Percentiles rank a stretch among this genome's conserved stretches.
Conservation (phyloP, 1,140 invertebrate species). For the Spodoptera frugiperda region DNA sequence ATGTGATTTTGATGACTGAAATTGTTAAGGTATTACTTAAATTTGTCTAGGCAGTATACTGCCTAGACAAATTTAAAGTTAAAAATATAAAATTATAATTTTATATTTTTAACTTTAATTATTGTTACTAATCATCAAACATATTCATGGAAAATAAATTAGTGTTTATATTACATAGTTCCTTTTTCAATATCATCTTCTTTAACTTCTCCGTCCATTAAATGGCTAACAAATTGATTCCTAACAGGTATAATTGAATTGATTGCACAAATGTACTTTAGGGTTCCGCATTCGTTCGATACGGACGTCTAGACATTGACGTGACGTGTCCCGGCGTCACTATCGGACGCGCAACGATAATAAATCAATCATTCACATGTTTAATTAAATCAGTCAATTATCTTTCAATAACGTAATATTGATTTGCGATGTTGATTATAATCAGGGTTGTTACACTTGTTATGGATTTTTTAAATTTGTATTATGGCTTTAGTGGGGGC, state of each 20-base stretch:
- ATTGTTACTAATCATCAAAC: too few relatives aligned
- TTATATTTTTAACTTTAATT: too few relatives aligned
- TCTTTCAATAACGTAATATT: conserved; percentile 41
- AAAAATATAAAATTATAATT: too few relatives aligned
- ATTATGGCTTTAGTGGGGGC: background rate
- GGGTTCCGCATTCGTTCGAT: conserved; percentile 42
- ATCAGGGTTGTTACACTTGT: background rate
- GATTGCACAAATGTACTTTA: conserved; percentile 30
- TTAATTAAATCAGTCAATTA: conserved; percentile 44
- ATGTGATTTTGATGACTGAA: too few relatives aligned
- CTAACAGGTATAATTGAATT: conserved; percentile 19
- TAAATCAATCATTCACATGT: conserved; percentile 35
- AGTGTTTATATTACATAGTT: background rate
- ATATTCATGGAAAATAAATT: too few relatives aligned
- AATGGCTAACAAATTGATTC: background rate
- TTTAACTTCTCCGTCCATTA: background rate
- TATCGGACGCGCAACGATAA: conserved; percentile 41
- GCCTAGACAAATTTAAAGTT: too few relatives aligned
- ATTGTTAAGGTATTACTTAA: too few relatives aligned
- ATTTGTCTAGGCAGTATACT: too few relatives aligned
- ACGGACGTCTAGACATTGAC: conserved; percentile 39
- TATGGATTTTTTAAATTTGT: background rate
- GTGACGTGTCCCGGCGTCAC: conserved; percentile 31
- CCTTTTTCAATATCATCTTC: background rate
- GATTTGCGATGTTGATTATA: conserved; percentile 38